phyloP scores from a whole-genome alignment of 2,888 invertebrate genomes.

The Temnothorax unifasciatus region DNA sequence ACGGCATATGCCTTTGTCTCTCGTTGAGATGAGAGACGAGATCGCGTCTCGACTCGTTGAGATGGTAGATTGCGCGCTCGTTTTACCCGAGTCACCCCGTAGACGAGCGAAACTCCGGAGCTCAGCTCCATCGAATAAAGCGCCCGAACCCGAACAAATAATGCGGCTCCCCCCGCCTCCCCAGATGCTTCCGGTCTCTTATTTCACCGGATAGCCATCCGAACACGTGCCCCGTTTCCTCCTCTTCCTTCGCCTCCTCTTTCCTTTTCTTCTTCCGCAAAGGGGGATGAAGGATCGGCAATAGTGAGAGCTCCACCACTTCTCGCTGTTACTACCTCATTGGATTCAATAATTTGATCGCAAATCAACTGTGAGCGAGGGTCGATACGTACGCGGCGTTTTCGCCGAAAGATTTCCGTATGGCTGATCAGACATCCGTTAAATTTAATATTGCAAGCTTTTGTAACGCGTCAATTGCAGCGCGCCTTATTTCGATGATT shows the following conservation, averaged over 20 bases:
- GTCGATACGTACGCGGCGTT: slow-evolving; percentile 22
- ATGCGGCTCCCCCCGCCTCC: slow-evolving; percentile 82
- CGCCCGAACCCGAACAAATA: slow-evolving; percentile 83
- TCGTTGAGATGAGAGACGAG: slow-evolving; percentile 36
- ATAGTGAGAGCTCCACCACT: slow-evolving; percentile 12
- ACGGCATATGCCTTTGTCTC: slow-evolving; percentile 49
- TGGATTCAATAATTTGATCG: slow-evolving; percentile 64
- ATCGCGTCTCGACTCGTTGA: slow-evolving; percentile 46
- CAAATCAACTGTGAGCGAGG: slow-evolving; percentile 40
- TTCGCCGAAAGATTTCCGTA: slow-evolving; percentile 34
- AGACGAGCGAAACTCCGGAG: slow-evolving; percentile 63
- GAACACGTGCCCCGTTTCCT: slow-evolving; percentile 83
- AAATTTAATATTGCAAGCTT: slow-evolving; percentile 37
- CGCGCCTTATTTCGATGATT: slow-evolving; percentile 38
- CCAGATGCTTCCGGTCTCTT: slow-evolving; percentile 86
- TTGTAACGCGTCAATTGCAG: slow-evolving; percentile 37
- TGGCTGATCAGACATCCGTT: slow-evolving; percentile 35
- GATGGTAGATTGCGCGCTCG: slow-evolving; percentile 65
- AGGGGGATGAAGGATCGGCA: neutral
- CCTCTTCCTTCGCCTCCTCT: slow-evolving; percentile 61
- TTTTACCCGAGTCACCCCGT: slow-evolving; percentile 69
- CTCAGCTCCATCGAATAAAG: slow-evolving; percentile 75
- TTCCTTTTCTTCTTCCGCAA: slow-evolving; percentile 45
- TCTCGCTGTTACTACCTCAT: slow-evolving; percentile 46
- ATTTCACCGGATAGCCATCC: slow-evolving; percentile 84